These are phyloP conservation scores for Campopleginae sp. DNA, from an alignment of 2,888 invertebrate species.

Conservation along the genomic window DNA sequence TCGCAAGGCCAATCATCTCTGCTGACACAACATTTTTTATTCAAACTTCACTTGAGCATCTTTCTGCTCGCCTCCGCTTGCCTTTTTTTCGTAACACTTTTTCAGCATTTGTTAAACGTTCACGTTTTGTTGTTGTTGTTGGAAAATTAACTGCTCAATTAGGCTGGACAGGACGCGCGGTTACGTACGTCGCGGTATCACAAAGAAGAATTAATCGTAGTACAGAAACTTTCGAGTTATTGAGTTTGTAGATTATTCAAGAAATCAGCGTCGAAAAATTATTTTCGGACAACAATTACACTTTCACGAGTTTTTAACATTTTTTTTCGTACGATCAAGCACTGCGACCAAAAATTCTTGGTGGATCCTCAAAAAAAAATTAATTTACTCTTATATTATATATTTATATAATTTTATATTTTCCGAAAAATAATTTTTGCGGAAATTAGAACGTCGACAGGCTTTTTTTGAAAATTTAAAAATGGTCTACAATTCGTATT, in stretches of 20 bases:
- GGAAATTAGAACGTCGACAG: too few relatives aligned
- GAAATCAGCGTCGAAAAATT: too few relatives aligned
- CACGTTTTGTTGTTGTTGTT: conserved; percentile 26
- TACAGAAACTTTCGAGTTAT: not conserved
- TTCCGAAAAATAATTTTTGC: conserved; percentile 7
- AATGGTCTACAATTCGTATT: too few relatives aligned
- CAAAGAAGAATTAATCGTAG: not conserved
- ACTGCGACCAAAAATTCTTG: not conserved
- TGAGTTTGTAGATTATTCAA: not conserved
- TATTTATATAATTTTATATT: not conserved
- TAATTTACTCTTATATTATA: not conserved
- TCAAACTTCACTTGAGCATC: conserved; percentile 54
- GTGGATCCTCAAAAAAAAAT: not conserved
- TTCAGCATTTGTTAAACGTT: conserved; percentile 24
- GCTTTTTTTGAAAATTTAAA: too few relatives aligned
- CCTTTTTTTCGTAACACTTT: conserved; percentile 52
- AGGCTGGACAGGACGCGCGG: conserved; percentile 7
- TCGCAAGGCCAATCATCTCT: conserved; percentile 68
- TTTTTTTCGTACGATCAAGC: not conserved
- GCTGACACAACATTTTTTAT: conserved; percentile 73
- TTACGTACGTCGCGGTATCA: not conserved
- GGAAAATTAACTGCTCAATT: conserved; percentile 37
- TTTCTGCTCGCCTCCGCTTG: conserved; percentile 17
- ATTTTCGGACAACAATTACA: not conserved
- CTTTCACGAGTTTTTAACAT: not conserved